phyloP scores from a whole-genome alignment of 2,797 vertebrate genomes.

The Enoplosus armatus region DNA sequence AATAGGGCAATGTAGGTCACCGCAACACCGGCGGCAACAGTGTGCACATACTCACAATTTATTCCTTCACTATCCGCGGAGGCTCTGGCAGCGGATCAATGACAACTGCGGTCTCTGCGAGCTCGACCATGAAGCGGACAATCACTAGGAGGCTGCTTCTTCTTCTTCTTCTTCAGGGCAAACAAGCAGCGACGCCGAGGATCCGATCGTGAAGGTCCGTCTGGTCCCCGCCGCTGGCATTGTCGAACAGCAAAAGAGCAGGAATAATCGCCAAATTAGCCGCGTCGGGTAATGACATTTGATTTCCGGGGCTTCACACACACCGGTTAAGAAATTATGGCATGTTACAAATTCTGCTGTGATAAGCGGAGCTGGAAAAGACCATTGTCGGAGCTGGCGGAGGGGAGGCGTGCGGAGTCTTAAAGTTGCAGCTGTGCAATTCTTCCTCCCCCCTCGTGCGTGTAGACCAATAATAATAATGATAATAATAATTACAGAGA shows the following conservation, averaged over 20 bases:
- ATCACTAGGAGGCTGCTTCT: slow-evolving; percentile 81
- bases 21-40: slow-evolving; percentile 60
- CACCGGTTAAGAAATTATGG: slow-evolving; percentile 91
- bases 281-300: slow-evolving; percentile 78
- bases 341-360: slow-evolving; percentile 94
- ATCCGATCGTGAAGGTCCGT: slow-evolving; percentile 72
- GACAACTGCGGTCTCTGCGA: slow-evolving; percentile 86
- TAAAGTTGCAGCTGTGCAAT: slow-evolving; percentile 92
- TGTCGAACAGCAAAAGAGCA: slow-evolving; percentile 52
- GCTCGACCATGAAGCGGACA: slow-evolving; percentile 82
- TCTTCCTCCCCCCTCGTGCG: slow-evolving; percentile 5
- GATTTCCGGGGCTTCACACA: slow-evolving; percentile 72
- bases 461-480: background rate
- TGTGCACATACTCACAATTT: slow-evolving; percentile 74
- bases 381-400: slow-evolving; percentile 88
- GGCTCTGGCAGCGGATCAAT: slow-evolving; percentile 86
- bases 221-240: slow-evolving; percentile 77
- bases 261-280: slow-evolving; percentile 56
- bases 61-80: slow-evolving; percentile 78
- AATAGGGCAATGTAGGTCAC: slow-evolving; percentile 74
- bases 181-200: slow-evolving; percentile 57
- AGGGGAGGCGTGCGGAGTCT: slow-evolving; percentile 88
- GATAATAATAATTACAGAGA: background rate
- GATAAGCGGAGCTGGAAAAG: slow-evolving; percentile 93
- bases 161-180: slow-evolving; percentile 61